These are phyloP conservation scores for Drosophila trichaetosa DNA, from an alignment of 2,888 invertebrate species.

Conservation along the genomic window DNA sequence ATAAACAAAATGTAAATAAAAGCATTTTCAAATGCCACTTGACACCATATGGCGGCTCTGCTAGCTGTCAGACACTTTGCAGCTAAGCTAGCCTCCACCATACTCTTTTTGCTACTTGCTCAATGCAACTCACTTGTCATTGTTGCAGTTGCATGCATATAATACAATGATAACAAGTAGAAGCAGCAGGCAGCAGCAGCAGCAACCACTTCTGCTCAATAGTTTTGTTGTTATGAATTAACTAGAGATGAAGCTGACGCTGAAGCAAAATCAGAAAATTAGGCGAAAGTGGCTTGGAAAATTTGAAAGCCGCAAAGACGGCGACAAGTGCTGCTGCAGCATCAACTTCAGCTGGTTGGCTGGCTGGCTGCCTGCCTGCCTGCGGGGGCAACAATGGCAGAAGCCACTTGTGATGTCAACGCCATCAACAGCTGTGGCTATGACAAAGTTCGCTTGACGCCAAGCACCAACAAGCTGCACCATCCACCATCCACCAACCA, in stretches of 20 bases:
- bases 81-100: slow-evolving; percentile 9
- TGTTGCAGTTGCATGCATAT: slow-evolving; percentile 76
- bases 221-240: slow-evolving; percentile 71
- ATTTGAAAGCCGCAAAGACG: slow-evolving; percentile 75
- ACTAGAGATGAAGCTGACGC: slow-evolving; percentile 31
- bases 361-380: background rate
- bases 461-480: slow-evolving; percentile 19
- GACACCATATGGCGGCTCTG: slow-evolving; percentile 72
- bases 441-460: slow-evolving; percentile 55
- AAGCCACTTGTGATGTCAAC: slow-evolving; percentile 72
- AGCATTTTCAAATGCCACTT: slow-evolving; percentile 80
- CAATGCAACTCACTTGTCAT: slow-evolving; percentile 32
- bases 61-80: slow-evolving; percentile 44
- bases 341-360: slow-evolving; percentile 29
- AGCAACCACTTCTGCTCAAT: slow-evolving; percentile 57
- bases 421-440: slow-evolving; percentile 61
- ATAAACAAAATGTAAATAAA: slow-evolving; percentile 72
- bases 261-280: slow-evolving; percentile 63
- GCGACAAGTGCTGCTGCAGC: slow-evolving; percentile 49
- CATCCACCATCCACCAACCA: slow-evolving; percentile 2
- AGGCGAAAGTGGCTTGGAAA: slow-evolving; percentile 75
- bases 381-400: slow-evolving; percentile 27
- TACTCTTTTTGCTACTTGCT: background rate
- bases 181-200: slow-evolving; percentile 23
- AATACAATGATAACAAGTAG: slow-evolving; percentile 75